Conservation (phyloP, 2,797 vertebrate species). For the Gephyroberyx darwinii region DNA sequence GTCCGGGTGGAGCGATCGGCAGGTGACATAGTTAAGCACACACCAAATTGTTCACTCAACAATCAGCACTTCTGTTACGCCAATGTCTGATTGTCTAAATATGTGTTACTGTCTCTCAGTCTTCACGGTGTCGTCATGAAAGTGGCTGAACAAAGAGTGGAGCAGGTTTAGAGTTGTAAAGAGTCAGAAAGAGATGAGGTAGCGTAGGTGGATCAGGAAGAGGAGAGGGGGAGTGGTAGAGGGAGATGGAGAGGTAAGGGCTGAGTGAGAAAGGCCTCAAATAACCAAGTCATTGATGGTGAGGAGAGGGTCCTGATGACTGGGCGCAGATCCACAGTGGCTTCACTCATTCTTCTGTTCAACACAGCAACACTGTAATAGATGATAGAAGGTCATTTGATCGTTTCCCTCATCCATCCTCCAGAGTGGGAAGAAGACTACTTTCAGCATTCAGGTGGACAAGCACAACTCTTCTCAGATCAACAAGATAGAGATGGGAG, state of each 20-base stretch:
- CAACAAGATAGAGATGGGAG: background rate
- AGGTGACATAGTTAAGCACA: background rate
- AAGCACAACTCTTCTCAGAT: background rate
- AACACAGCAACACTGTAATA: constrained; percentile 1
- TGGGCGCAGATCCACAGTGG: constrained; percentile 14
- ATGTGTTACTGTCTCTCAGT: background rate
- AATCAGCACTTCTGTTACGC: background rate
- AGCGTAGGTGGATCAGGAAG: background rate
- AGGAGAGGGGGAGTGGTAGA: background rate
- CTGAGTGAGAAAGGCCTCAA: constrained; percentile 10
- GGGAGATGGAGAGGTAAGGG: background rate
- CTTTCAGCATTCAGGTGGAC: background rate
- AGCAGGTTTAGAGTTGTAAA: background rate
- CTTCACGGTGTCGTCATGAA: background rate
- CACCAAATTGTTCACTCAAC: background rate
- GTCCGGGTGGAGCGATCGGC: too few relatives aligned
- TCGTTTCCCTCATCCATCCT: background rate
- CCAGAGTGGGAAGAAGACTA: background rate
- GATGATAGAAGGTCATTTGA: background rate
- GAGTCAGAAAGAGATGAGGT: background rate
- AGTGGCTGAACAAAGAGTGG: constrained; percentile 6
- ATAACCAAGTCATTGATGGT: constrained; percentile 40
- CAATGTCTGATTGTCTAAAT: background rate
- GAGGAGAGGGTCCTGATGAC: constrained; percentile 17
- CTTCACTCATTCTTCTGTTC: constrained; percentile 41